Percentiles rank a stretch among this genome's conserved stretches.
Conservation (phyloP, 2,888 invertebrate species). For the Gandaritis pyraliata region DNA sequence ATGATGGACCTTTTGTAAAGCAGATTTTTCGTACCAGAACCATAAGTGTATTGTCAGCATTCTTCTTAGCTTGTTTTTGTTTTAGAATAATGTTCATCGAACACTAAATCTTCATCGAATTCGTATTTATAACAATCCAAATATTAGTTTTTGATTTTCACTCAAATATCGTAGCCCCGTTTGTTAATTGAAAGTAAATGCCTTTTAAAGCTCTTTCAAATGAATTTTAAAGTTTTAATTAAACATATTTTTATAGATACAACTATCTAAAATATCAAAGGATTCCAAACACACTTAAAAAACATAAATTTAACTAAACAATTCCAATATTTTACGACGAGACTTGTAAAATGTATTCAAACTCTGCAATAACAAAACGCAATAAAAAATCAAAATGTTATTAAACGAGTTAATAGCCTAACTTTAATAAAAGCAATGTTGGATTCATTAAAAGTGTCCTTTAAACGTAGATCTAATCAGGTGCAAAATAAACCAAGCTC, state of each 20-base stretch:
- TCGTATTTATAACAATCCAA: too few relatives aligned
- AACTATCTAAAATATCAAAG: too few relatives aligned
- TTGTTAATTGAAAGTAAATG: too few relatives aligned
- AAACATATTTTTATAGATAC: background rate
- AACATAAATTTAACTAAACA: slow-evolving; percentile 13
- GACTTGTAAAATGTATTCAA: slow-evolving; percentile 20
- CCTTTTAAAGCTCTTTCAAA: too few relatives aligned
- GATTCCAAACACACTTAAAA: background rate
- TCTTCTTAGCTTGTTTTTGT: too few relatives aligned
- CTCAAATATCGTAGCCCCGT: too few relatives aligned
- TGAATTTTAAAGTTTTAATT: slow-evolving; percentile 1
- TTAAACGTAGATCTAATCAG: slow-evolving; percentile 29
- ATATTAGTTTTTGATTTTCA: too few relatives aligned
- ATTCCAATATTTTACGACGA: slow-evolving; percentile 20
- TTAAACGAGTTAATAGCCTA: slow-evolving; percentile 19
- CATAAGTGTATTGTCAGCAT: too few relatives aligned
- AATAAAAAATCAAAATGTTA: slow-evolving; percentile 26
- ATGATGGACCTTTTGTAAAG: too few relatives aligned
- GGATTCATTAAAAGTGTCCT: slow-evolving; percentile 20
- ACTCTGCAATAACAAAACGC: slow-evolving; percentile 20
- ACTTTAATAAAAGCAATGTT: slow-evolving; percentile 32
- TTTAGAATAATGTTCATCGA: too few relatives aligned
- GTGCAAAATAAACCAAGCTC: slow-evolving; percentile 3
- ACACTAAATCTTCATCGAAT: too few relatives aligned
- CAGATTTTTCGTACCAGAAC: too few relatives aligned